Conservation (phyloP, 2,888 invertebrate species). For the Aelia acuminata region DNA sequence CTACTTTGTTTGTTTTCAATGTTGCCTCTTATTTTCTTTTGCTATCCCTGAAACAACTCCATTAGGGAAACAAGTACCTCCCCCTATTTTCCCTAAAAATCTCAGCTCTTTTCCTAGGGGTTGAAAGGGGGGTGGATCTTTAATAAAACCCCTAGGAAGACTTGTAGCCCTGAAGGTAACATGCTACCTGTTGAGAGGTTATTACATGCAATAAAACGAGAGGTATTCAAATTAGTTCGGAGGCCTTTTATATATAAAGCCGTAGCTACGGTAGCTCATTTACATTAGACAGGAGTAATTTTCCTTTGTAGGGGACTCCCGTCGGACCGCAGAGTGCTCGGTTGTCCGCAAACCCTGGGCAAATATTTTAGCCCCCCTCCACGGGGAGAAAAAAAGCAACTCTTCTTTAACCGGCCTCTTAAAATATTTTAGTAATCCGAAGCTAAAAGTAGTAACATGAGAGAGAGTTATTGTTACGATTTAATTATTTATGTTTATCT, state of each 20-base stretch:
- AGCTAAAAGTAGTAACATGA: not conserved
- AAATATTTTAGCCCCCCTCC: conserved; percentile 5
- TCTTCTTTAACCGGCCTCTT: not conserved
- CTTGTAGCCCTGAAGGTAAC: not conserved
- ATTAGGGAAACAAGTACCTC: too few relatives aligned
- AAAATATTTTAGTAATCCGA: not conserved
- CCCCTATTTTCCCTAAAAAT: not conserved
- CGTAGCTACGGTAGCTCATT: conserved; percentile 29
- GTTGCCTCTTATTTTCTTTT: not conserved
- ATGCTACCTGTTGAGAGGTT: conserved; percentile 44
- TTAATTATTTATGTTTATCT: not conserved
- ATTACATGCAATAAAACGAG: conserved; percentile 55
- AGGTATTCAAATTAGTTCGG: conserved; percentile 54
- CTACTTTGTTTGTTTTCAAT: too few relatives aligned
- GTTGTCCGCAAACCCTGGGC: conserved; percentile 39
- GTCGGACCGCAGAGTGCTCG: not conserved
- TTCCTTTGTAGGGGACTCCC: conserved; percentile 50
- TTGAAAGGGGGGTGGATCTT: not conserved
- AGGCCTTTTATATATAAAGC: conserved; percentile 30
- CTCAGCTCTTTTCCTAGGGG: not conserved
- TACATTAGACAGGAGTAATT: conserved; percentile 56
- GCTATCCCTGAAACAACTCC: not conserved
- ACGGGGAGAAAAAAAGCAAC: conserved; percentile 26
- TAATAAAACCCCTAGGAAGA: not conserved
- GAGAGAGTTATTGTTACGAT: not conserved